Evolutionary conservation across 1,140 invertebrate species (phyloP).

Genomic region (Panulirus ornatus): DNA sequence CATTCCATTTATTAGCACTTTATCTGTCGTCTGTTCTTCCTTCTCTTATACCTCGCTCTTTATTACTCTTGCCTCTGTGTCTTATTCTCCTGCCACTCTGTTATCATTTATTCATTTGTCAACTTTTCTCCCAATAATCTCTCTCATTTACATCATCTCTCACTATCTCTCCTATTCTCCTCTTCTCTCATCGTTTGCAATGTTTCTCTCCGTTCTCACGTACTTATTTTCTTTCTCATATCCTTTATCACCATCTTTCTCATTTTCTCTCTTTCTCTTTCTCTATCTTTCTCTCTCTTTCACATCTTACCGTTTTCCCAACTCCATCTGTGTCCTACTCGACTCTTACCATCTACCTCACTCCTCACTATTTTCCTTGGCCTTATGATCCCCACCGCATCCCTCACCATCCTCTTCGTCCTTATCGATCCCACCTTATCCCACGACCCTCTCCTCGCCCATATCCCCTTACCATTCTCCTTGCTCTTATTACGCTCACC

Average conservation of each 20-base stretch:
- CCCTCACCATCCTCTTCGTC: background rate
- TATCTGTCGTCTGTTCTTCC: no score
- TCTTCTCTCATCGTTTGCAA: background rate
- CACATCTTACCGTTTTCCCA: background rate
- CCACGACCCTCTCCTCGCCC: background rate
- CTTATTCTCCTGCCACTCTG: no score
- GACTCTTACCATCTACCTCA: no score
- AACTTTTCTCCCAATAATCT: background rate
- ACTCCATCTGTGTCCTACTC: constrained; percentile 5
- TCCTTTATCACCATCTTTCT: background rate
- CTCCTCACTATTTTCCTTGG: background rate
- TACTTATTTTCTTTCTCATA: background rate
- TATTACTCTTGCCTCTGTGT: no score
- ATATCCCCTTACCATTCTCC: background rate
- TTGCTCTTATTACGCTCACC: background rate
- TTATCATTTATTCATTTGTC: no score
- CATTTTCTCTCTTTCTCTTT: background rate
- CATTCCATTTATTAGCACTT: no score
- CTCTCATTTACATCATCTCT: background rate
- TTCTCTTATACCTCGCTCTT: no score
- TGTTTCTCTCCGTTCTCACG: background rate
- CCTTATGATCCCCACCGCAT: background rate
- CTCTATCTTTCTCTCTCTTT: background rate
- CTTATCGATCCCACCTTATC: background rate
- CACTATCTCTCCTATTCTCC: background rate